Evolutionary conservation across 2,797 vertebrate species (phyloP).

Genomic region (Fistularia commersonii): DNA sequence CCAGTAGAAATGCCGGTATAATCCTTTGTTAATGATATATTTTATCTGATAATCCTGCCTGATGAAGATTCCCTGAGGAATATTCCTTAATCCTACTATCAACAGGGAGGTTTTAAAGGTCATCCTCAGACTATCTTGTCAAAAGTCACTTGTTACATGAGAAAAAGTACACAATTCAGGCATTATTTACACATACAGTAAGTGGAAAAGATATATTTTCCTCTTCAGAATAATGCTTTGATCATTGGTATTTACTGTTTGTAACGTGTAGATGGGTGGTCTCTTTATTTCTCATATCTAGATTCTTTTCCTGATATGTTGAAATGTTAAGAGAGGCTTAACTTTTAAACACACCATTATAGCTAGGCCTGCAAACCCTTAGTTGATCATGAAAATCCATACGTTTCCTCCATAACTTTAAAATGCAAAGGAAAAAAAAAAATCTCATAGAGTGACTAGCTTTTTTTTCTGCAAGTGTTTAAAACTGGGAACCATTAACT

Average conservation of each 20-base stretch:
- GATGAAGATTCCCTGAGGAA: constrained; percentile 60
- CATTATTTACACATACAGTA: background rate
- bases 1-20: constrained; percentile 42
- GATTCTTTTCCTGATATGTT: too few species aligned
- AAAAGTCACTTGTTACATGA: constrained; percentile 18
- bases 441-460: too few species aligned
- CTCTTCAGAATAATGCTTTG: background rate
- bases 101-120: constrained; percentile 32
- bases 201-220: constrained; percentile 4
- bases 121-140: constrained; percentile 31
- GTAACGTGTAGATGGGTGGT: constrained; percentile 6
- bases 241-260: constrained; percentile 8
- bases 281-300: constrained; percentile 6
- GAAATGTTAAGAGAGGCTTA: too few species aligned
- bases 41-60: constrained; percentile 71
- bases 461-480: too few species aligned
- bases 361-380: too few species aligned
- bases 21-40: constrained; percentile 72
- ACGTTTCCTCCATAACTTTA: too few species aligned
- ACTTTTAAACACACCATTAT: too few species aligned
- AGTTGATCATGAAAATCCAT: too few species aligned
- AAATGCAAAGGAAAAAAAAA: too few species aligned
- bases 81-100: constrained; percentile 55
- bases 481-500: too few species aligned
- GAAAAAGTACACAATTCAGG: constrained; percentile 9